A percentile compares a stretch with the other conserved stretches of the same genome.
These are phyloP conservation scores for Pimpla rufipes DNA, from an alignment of 2,888 invertebrate genomes.

Conservation along the genomic window DNA sequence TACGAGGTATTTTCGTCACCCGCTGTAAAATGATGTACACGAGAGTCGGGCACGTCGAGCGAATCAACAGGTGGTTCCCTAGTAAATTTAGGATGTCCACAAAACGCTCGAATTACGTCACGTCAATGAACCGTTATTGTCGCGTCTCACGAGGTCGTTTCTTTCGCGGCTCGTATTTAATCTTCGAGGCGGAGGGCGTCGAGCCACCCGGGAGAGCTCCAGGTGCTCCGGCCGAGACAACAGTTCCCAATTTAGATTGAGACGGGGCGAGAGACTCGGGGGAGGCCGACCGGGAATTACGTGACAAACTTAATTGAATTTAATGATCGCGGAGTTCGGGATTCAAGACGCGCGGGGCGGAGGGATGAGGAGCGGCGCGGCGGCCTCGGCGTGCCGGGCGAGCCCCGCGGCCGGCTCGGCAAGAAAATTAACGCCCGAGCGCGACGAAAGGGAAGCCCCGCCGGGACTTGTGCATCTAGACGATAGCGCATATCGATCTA, in stretches of 20 bases:
- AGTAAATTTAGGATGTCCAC: conserved; percentile 28
- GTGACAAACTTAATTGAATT: conserved; percentile 24
- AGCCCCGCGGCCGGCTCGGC: neutral
- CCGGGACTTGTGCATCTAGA: conserved; percentile 58
- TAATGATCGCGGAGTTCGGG: conserved; percentile 15
- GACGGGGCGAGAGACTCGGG: neutral
- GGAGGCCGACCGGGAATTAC: neutral
- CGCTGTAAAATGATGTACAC: neutral
- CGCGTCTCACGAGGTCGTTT: neutral
- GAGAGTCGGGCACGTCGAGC: neutral
- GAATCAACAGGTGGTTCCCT: conserved; percentile 63
- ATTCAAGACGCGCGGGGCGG: neutral
- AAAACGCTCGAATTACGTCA: neutral
- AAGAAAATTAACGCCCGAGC: conserved; percentile 13
- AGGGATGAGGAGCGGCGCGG: neutral
- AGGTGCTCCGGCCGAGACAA: neutral
- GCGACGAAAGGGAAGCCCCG: conserved; percentile 61
- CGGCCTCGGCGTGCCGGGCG: neutral
- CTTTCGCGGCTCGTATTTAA: neutral
- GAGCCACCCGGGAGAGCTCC: neutral
- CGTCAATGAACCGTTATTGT: conserved; percentile 1
- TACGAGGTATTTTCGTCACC: too few species aligned
- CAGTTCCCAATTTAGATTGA: conserved; percentile 33
- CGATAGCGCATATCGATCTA: conserved; percentile 63
- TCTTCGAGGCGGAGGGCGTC: neutral